phyloP scores from a whole-genome alignment of 2,797 vertebrate genomes.

The Hyperoplus lanceolatus region DNA sequence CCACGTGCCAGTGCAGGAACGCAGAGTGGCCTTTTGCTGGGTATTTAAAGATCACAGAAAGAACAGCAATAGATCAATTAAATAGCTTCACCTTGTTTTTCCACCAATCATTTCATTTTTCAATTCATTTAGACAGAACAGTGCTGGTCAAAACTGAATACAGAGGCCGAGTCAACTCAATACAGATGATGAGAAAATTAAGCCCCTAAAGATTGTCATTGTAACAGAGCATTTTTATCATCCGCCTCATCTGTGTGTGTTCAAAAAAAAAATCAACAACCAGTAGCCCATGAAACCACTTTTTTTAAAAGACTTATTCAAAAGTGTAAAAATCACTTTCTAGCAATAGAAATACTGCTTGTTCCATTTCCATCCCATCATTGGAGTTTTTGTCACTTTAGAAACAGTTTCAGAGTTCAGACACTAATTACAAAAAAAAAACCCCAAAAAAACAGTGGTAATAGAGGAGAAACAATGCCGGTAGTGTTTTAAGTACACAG shows the following conservation, averaged over 20 bases:
- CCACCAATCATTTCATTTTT: slow-evolving; percentile 37
- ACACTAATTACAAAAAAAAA: slow-evolving; percentile 53
- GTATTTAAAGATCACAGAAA: slow-evolving; percentile 61
- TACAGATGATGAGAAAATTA: slow-evolving; percentile 28
- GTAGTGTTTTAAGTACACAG: slow-evolving; percentile 45
- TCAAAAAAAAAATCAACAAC: slow-evolving; percentile 37
- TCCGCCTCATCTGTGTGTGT: slow-evolving; percentile 46
- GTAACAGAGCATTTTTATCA: slow-evolving; percentile 53
- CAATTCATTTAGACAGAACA: slow-evolving; percentile 26
- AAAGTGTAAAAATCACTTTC: slow-evolving; percentile 62
- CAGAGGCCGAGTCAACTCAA: slow-evolving; percentile 37
- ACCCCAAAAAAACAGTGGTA: slow-evolving; percentile 32
- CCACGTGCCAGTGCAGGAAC: slow-evolving; percentile 28
- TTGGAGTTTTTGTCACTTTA: slow-evolving; percentile 48
- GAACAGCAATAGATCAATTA: slow-evolving; percentile 49
- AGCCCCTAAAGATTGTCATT: slow-evolving; percentile 71
- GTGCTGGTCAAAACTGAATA: slow-evolving; percentile 15
- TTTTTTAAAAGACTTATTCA: slow-evolving; percentile 44
- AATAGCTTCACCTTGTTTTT: slow-evolving; percentile 11
- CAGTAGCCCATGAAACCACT: slow-evolving; percentile 15
- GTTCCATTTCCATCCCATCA: slow-evolving; percentile 66
- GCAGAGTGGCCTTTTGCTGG: slow-evolving; percentile 35
- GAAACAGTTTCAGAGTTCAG: slow-evolving; percentile 55
- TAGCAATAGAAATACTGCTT: slow-evolving; percentile 76
- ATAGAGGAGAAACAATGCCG: slow-evolving; percentile 52